Base-by-base conservation (phyloP, 2,888 invertebrate species). In the Ophion obscuratus region DNA sequence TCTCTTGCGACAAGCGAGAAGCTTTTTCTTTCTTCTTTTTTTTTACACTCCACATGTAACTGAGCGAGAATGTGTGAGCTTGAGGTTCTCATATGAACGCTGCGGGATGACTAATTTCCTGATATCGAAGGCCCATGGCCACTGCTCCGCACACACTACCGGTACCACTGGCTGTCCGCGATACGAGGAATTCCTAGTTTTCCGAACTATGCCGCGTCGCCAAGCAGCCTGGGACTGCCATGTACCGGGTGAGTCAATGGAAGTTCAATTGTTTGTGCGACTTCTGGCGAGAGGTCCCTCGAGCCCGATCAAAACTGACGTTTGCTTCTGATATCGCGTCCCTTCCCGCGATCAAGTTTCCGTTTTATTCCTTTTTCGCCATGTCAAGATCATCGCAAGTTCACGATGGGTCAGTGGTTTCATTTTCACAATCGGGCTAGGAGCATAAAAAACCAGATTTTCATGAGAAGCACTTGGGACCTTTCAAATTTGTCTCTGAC, bases 91-190 rank as follows among this genome's bases (percentile, higher is more conserved):
- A n/a, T 66, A 57, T 66, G 57, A 14, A 17, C 47, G 40, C 81
- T 0, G 62, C 62, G 71, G 70, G 85, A 86, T 86, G 86, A 86
- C 86, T 86, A 86, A 86, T 84, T 87, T 85, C 74, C 85, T 80
- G 82, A 82, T 87, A 87, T 84, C 75, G 84, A 24, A 75, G 73
- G 76, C 68, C 79, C 76, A 66, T 86, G 67, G 84, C 67, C 75
- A 76, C 71, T 44, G 59, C 27, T 61, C n/a, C 61, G 61, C 14
- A 47, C 11, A 47, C 14, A 47, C 47, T 47, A 61, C 61, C 61
- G 61, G 61, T 61, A 24, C 24, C 24, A 20, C 61, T 61, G 20
- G 24, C 20, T 62, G 61, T 53, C 53, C 5, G 36, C 40, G 73
- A 73, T 73, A 73, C 20, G 36, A 73, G 20, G 73, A 36, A 73